Conservation (phyloP, 1,140 invertebrate genomes). For the Sycobia sp. region DNA sequence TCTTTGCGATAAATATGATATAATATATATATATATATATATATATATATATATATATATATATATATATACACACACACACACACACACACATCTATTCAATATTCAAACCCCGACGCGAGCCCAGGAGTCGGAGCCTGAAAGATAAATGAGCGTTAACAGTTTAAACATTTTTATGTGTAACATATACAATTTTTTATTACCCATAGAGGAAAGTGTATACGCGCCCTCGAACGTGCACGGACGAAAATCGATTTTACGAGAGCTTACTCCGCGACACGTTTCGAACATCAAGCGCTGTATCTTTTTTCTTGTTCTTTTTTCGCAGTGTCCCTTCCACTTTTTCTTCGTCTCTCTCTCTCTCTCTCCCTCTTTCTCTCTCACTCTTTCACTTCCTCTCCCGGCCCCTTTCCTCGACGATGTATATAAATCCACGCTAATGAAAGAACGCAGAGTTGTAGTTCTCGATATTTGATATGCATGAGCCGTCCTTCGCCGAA, state of each 20-base stretch:
- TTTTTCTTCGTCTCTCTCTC: too few species aligned
- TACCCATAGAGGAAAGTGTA: neutral
- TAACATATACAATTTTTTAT: slow-evolving; percentile 5
- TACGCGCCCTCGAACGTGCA: too few species aligned
- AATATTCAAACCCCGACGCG: too few species aligned
- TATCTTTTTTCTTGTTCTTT: neutral
- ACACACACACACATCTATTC: too few species aligned
- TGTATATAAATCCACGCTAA: slow-evolving; percentile 6
- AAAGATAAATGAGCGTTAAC: neutral
- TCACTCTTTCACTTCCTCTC: too few species aligned
- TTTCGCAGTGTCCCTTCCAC: neutral
- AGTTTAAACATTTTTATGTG: slow-evolving; percentile 8
- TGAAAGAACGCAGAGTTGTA: slow-evolving; percentile 7
- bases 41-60: too few species aligned
- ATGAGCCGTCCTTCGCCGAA: neutral
- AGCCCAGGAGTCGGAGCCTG: neutral
- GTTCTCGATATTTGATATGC: slow-evolving; percentile 9
- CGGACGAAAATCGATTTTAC: slow-evolving; percentile 12
- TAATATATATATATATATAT: too few species aligned
- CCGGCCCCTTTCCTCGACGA: neutral
- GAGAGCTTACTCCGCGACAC: slow-evolving; percentile 5
- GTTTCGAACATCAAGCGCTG: slow-evolving; percentile 2
- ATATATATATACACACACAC: too few species aligned
- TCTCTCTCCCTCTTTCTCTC: too few species aligned
- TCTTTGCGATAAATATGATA: too few species aligned